Evolutionary conservation across 2,888 invertebrate genomes (phyloP).

Genomic region (Agriotes lineatus): DNA sequence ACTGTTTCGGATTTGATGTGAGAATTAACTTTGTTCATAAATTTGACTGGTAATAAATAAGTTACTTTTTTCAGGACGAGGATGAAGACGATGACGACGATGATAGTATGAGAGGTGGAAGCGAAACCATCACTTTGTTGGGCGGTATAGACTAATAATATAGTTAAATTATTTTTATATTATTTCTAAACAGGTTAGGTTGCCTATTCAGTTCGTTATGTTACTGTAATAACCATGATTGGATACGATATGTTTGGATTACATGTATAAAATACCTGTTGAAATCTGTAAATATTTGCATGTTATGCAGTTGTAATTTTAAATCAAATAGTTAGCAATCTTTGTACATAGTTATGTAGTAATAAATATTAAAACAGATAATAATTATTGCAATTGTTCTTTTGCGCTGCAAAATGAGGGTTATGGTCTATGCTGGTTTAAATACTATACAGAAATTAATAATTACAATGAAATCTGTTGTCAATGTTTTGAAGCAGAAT

Average conservation of each 20-base stretch:
- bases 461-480: too few species aligned
- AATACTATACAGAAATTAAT: too few species aligned
- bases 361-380: background rate
- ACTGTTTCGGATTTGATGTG: slow-evolving; percentile 88
- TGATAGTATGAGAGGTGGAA: slow-evolving; percentile 60
- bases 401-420: too few species aligned
- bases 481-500: too few species aligned
- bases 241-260: too few species aligned
- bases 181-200: too few species aligned
- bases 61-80: slow-evolving; percentile 57
- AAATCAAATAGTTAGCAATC: background rate
- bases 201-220: too few species aligned
- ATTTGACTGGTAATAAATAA: background rate
- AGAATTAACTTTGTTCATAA: slow-evolving; percentile 56
- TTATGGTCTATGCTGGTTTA: too few species aligned
- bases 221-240: too few species aligned
- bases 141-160: slow-evolving; percentile 46
- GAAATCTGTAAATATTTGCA: background rate
- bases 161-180: background rate
- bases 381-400: too few species aligned
- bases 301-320: background rate
- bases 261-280: too few species aligned
- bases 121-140: slow-evolving; percentile 62
- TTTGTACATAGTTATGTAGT: background rate
- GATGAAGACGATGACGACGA: slow-evolving; percentile 69